A percentile compares a stretch with the other conserved stretches of the same genome.
Conservation (phyloP, 1,140 invertebrate genomes). For the Penaeus indicus region DNA sequence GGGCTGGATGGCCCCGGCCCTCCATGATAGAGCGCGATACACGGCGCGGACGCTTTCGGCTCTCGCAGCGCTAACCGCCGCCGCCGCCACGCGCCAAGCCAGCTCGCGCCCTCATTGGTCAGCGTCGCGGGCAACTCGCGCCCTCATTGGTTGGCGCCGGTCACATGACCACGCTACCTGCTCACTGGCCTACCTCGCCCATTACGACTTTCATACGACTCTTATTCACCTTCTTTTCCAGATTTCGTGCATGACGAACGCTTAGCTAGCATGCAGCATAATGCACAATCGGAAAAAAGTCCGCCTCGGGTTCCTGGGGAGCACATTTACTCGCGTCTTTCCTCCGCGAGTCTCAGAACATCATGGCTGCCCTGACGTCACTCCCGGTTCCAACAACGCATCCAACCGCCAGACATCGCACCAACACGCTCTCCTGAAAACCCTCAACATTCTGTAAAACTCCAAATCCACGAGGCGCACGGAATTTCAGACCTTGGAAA, state of each 20-base stretch:
- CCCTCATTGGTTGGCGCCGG: constrained; percentile 51
- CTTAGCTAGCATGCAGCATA: constrained; percentile 29
- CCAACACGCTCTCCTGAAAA: constrained; percentile 7
- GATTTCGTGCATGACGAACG: constrained; percentile 43
- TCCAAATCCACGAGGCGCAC: too few species aligned
- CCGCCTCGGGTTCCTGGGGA: constrained; percentile 1
- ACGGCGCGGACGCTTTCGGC: constrained; percentile 44
- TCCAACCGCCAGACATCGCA: neutral
- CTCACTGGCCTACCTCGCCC: constrained; percentile 29
- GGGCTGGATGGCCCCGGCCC: constrained; percentile 45
- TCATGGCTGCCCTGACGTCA: constrained; percentile 58
- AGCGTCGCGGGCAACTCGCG: neutral
- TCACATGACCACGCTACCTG: constrained; percentile 61
- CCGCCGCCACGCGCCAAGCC: constrained; percentile 25
- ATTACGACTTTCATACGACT: neutral
- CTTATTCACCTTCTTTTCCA: constrained; percentile 51
- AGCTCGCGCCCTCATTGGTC: constrained; percentile 53
- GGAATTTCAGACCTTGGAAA: neutral
- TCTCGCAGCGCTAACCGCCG: constrained; percentile 45
- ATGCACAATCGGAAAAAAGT: neutral
- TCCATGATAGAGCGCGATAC: constrained; percentile 54
- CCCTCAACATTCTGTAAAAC: too few species aligned
- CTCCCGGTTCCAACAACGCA: constrained; percentile 12
- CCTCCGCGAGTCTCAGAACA: constrained; percentile 16
- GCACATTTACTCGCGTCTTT: constrained; percentile 31